Evolutionary conservation across 2,797 vertebrate genomes (phyloP).

Genomic region (Microctenopoma stevenorrisi): DNA sequence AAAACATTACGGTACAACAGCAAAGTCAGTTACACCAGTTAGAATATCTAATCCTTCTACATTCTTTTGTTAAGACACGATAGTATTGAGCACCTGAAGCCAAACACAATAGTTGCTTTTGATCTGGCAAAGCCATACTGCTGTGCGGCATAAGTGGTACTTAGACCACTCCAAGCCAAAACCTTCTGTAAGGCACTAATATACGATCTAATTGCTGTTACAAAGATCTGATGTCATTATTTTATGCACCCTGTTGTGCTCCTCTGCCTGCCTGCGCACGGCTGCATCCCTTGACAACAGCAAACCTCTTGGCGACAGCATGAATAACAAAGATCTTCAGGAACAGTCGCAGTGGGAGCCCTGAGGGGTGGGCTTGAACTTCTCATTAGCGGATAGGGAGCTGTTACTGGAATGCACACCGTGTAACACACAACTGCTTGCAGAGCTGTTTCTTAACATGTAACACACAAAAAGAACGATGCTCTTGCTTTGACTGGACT

Average conservation of each 20-base stretch:
- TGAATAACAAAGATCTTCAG: slow-evolving; percentile 75
- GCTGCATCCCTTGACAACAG: slow-evolving; percentile 67
- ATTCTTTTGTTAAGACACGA: background rate
- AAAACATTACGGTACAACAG: slow-evolving; percentile 5
- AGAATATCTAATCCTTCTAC: background rate
- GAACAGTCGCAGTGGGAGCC: slow-evolving; percentile 36
- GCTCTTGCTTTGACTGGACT: no score
- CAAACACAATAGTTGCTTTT: background rate
- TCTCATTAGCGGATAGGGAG: slow-evolving; percentile 48
- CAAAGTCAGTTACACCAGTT: background rate
- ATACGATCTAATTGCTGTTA: background rate
- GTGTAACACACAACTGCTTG: background rate
- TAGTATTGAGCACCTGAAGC: background rate
- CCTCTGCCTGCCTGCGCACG: slow-evolving; percentile 27
- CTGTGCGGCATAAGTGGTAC: background rate
- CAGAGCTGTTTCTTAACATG: background rate
- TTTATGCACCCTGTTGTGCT: slow-evolving; percentile 22
- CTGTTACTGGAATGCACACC: slow-evolving; percentile 31
- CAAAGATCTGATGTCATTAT: slow-evolving; percentile 4
- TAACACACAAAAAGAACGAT: background rate
- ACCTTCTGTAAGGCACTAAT: background rate
- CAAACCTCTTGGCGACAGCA: slow-evolving; percentile 54
- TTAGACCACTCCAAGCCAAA: background rate
- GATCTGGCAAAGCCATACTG: background rate
- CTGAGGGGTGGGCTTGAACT: slow-evolving; percentile 16